These are phyloP conservation scores for Liasis olivaceus DNA, from an alignment of 2,797 vertebrate species.

Conservation along the genomic window DNA sequence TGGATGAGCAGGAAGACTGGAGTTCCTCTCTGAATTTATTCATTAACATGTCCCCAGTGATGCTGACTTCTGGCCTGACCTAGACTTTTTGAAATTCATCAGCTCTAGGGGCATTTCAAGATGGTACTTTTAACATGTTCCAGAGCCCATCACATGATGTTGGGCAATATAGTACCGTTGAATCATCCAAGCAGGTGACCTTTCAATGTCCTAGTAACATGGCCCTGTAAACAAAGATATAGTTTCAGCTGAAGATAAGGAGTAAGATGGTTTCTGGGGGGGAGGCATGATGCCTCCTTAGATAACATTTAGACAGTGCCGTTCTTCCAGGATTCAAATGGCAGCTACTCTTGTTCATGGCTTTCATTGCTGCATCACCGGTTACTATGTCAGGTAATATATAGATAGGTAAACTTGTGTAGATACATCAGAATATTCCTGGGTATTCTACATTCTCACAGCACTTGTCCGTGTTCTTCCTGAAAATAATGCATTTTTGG, in stretches of 20 bases:
- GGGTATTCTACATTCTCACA: not conserved
- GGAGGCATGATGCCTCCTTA: not conserved
- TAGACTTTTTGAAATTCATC: not conserved
- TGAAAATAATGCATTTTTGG: not conserved
- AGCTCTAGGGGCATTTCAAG: not conserved
- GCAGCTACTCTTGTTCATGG: not conserved
- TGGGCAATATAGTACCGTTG: slow-evolving; percentile 10
- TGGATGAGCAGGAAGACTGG: too few relatives aligned
- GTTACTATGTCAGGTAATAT: not conserved
- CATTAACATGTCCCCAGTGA: not conserved
- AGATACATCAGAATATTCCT: not conserved
- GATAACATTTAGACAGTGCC: not conserved
- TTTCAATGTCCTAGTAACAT: slow-evolving; percentile 25
- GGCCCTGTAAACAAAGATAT: slow-evolving; percentile 14
- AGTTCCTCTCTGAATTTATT: not conserved
- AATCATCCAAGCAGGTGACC: slow-evolving; percentile 28
- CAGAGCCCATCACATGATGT: not conserved
- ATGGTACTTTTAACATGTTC: not conserved
- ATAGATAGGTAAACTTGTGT: not conserved
- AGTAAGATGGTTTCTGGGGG: not conserved
- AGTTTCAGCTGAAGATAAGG: slow-evolving; percentile 13
- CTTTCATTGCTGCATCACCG: not conserved
- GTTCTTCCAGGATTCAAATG: not conserved
- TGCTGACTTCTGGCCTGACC: not conserved
- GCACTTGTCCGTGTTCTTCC: not conserved